These are phyloP conservation scores for Latrodectus hesperus DNA, from an alignment of 2,888 invertebrate genomes.

Conservation along the genomic window DNA sequence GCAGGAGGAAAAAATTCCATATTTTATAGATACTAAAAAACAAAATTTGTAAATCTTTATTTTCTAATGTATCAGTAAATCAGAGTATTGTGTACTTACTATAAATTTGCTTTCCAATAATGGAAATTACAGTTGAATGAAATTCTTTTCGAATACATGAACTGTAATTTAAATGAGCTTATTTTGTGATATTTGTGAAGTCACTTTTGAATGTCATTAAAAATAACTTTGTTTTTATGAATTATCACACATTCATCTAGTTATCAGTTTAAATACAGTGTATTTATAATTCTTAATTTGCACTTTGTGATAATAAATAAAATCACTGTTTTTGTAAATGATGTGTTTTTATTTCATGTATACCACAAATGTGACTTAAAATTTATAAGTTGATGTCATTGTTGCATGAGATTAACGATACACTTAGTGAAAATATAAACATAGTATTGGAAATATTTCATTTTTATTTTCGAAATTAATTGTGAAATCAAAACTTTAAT, in stretches of 20 bases:
- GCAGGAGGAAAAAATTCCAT: neutral
- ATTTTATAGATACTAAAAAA: neutral
- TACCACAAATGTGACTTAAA: too few species aligned
- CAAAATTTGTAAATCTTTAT: neutral
- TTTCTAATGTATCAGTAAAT: neutral
- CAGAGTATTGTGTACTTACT: neutral
- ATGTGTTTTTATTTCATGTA: neutral
- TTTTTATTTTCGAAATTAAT: too few species aligned
- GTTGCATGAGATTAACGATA: too few species aligned
- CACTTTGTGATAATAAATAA: conserved; percentile 64
- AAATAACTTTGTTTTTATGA: too few species aligned
- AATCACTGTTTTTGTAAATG: conserved; percentile 13
- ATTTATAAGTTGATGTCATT: too few species aligned
- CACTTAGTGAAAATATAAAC: too few species aligned
- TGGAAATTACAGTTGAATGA: neutral
- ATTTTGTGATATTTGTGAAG: conserved; percentile 64
- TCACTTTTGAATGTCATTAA: neutral
- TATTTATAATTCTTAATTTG: conserved; percentile 59
- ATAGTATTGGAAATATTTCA: too few species aligned
- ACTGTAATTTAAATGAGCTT: conserved; percentile 61
- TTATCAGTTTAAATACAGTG: conserved; percentile 18
- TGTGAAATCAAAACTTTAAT: too few species aligned
- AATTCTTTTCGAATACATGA: neutral
- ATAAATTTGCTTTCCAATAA: neutral
- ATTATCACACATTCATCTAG: neutral